Evolutionary conservation across 2,888 invertebrate genomes (phyloP).

Genomic region (Zonitis immaculata): DNA sequence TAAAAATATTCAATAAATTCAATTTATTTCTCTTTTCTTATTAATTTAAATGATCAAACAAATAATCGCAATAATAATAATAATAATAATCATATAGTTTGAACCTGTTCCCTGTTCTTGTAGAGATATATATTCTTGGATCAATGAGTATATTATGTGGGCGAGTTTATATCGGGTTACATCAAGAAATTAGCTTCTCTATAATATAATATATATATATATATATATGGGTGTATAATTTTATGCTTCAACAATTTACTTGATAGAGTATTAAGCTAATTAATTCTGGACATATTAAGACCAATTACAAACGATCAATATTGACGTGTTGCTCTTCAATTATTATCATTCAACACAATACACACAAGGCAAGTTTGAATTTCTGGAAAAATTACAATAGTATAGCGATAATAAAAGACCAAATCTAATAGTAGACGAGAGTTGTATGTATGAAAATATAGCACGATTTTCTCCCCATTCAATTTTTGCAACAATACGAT

Average conservation of each 20-base stretch:
- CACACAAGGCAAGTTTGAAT: too few species aligned
- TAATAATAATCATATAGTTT: too few species aligned
- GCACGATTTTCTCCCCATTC: background rate
- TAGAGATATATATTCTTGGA: too few species aligned
- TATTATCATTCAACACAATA: background rate
- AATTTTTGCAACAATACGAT: background rate
- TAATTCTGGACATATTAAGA: constrained; percentile 20
- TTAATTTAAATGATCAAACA: constrained; percentile 5
- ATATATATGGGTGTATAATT: constrained; percentile 19
- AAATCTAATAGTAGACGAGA: background rate
- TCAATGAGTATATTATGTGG: background rate
- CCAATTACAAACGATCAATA: constrained; percentile 8
- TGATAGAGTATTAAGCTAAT: constrained; percentile 20
- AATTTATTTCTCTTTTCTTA: background rate
- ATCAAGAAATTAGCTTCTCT: constrained; percentile 12
- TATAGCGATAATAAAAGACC: too few species aligned
- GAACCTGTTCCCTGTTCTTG: too few species aligned
- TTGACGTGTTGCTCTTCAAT: constrained; percentile 2
- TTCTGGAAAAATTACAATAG: too few species aligned
- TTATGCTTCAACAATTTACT: constrained; percentile 20
- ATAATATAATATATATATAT: background rate
- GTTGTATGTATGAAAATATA: background rate
- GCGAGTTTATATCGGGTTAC: constrained; percentile 9
- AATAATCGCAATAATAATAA: constrained; percentile 10
- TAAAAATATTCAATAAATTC: too few species aligned